Conservation (phyloP, 1,140 invertebrate genomes). For the Anadara kagoshimensis region DNA sequence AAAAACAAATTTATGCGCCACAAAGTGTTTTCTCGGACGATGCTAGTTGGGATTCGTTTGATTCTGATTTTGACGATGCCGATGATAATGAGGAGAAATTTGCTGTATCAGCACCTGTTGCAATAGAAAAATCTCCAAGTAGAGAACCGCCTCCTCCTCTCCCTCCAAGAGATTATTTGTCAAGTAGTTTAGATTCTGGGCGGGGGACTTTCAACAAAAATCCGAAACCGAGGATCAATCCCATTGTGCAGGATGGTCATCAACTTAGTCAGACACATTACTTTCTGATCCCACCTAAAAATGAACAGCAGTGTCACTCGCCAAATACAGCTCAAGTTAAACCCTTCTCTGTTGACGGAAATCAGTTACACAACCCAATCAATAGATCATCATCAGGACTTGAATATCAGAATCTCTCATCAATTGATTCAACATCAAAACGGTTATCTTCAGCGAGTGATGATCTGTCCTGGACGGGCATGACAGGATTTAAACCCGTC, state of each 20-base stretch:
- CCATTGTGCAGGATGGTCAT: conserved; percentile 68
- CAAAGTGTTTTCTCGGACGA: conserved; percentile 40
- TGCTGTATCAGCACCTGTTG: conserved; percentile 32
- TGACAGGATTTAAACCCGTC: conserved; percentile 41
- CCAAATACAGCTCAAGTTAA: conserved; percentile 58
- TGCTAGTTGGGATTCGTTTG: conserved; percentile 56
- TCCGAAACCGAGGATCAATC: conserved; percentile 56
- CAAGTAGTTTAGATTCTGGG: conserved; percentile 38
- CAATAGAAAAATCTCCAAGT: conserved; percentile 26
- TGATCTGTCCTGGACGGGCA: conserved; percentile 45
- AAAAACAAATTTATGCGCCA: conserved; percentile 43
- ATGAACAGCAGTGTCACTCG: conserved; percentile 32
- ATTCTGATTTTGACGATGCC: conserved; percentile 61
- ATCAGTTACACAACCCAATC: conserved; percentile 29
- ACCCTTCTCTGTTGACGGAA: conserved; percentile 62
- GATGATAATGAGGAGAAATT: conserved; percentile 42
- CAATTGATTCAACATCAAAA: conserved; percentile 19
- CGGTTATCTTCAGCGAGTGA: conserved; percentile 26
- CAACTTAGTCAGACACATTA: conserved; percentile 72
- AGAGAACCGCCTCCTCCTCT: conserved; percentile 50
- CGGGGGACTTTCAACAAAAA: conserved; percentile 34
- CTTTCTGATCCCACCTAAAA: conserved; percentile 68
- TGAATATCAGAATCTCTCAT: conserved; percentile 61
- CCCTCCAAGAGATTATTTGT: conserved; percentile 63
- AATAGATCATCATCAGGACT: conserved; percentile 44